Conservation (phyloP, 2,113 vertebrate genomes). For the Bagarius yarrelli region DNA sequence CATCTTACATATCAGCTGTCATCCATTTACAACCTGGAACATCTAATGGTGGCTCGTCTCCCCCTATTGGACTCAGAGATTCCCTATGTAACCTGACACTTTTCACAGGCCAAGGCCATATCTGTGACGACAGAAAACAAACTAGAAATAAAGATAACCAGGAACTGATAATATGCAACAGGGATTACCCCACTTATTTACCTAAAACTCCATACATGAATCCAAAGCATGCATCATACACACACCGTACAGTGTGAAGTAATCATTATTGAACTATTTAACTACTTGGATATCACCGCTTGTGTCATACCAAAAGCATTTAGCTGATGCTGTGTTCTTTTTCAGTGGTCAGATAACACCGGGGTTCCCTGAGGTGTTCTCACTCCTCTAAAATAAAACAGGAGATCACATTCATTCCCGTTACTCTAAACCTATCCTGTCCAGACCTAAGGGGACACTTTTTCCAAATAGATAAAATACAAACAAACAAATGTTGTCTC, state of each 20-base stretch:
- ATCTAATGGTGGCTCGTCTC: slow-evolving; percentile 26
- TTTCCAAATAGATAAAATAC: not conserved
- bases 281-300: not conserved
- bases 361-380: slow-evolving; percentile 33
- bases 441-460: not conserved
- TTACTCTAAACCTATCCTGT: not conserved
- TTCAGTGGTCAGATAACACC: slow-evolving; percentile 13
- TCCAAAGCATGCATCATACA: too few relatives aligned
- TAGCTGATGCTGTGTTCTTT: slow-evolving; percentile 13
- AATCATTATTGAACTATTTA: too few relatives aligned
- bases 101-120: not conserved
- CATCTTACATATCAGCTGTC: slow-evolving; percentile 51
- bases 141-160: not conserved
- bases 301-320: slow-evolving; percentile 36
- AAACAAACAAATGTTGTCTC: not conserved
- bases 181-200: not conserved
- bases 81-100: slow-evolving; percentile 19
- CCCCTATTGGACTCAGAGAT: slow-evolving; percentile 44
- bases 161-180: not conserved
- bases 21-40: slow-evolving; percentile 37
- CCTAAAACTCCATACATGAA: not conserved
- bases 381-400: slow-evolving; percentile 19
- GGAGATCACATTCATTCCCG: not conserved
- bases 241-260: not conserved
- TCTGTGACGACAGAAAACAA: slow-evolving; percentile 22